Conservation (phyloP, 2,888 invertebrate species). For the Oconnorella tubifera region DNA sequence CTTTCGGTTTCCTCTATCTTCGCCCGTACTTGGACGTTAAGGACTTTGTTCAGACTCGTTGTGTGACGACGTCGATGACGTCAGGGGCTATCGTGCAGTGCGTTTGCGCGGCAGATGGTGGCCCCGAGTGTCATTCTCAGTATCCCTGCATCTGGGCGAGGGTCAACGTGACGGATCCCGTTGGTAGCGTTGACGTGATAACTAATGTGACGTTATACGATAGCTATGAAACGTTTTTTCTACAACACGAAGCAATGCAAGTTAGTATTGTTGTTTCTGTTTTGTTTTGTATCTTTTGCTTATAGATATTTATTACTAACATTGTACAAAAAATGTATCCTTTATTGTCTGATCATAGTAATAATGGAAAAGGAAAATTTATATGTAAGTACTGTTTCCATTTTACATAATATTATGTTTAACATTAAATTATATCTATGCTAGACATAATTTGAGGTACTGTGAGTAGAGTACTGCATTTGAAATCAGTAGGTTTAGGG, state of each 20-base stretch:
- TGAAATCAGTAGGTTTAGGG: too few relatives aligned
- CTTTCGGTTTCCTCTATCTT: conserved; percentile 34
- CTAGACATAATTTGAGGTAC: too few relatives aligned
- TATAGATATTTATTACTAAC: too few relatives aligned
- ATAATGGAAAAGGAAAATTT: too few relatives aligned
- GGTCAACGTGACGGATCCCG: conserved; percentile 23
- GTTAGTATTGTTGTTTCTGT: too few relatives aligned
- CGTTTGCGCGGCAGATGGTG: conserved; percentile 26
- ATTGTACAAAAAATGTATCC: too few relatives aligned
- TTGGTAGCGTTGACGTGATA: background rate
- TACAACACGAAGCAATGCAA: conserved; percentile 19
- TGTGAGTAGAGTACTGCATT: too few relatives aligned
- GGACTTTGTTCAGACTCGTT: conserved; percentile 16
- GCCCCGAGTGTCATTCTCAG: conserved; percentile 24
- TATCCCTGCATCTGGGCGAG: conserved; percentile 30
- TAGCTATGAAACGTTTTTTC: conserved; percentile 31
- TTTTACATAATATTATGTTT: too few relatives aligned
- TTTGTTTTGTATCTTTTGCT: too few relatives aligned
- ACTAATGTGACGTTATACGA: conserved; percentile 32
- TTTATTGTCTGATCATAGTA: too few relatives aligned
- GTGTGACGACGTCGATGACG: conserved; percentile 8
- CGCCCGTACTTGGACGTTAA: conserved; percentile 31
- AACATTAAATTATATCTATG: too few relatives aligned
- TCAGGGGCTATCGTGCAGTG: conserved; percentile 16
- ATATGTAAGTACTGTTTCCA: too few relatives aligned